Conservation (phyloP, 2,797 vertebrate genomes). For the Acanthis flammea region DNA sequence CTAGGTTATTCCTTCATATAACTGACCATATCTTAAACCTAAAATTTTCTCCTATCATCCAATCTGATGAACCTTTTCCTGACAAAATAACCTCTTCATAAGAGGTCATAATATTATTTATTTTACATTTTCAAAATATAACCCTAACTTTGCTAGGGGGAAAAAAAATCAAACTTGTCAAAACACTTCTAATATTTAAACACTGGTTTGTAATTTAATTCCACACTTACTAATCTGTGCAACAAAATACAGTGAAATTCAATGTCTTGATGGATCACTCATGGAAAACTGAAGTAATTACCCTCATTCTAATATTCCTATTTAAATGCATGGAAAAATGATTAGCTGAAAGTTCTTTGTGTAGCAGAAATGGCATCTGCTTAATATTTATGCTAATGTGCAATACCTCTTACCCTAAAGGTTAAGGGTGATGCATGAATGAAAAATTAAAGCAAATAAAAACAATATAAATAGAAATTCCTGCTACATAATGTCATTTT, state of each 20-base stretch:
- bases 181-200: constrained; percentile 42
- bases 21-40: background rate
- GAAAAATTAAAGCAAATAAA: constrained; percentile 68
- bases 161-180: constrained; percentile 1
- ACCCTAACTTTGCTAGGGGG: background rate
- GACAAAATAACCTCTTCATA: background rate
- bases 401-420: constrained; percentile 79
- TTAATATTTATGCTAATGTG: constrained; percentile 84
- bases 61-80: background rate
- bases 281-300: constrained; percentile 83
- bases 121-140: background rate
- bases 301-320: constrained; percentile 92
- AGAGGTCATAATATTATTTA: background rate
- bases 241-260: constrained; percentile 68
- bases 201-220: constrained; percentile 73
- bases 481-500: background rate
- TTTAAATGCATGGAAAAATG: constrained; percentile 96
- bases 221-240: constrained; percentile 42
- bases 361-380: constrained; percentile 76
- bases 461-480: constrained; percentile 10
- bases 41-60: background rate
- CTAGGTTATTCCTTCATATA: background rate
- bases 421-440: constrained; percentile 74
- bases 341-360: constrained; percentile 84
- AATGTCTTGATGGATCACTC: constrained; percentile 78